Percentiles rank a stretch among this genome's conserved stretches.
Conservation (phyloP, 2,797 vertebrate species). For the Phrynocephalus guinanensis region DNA sequence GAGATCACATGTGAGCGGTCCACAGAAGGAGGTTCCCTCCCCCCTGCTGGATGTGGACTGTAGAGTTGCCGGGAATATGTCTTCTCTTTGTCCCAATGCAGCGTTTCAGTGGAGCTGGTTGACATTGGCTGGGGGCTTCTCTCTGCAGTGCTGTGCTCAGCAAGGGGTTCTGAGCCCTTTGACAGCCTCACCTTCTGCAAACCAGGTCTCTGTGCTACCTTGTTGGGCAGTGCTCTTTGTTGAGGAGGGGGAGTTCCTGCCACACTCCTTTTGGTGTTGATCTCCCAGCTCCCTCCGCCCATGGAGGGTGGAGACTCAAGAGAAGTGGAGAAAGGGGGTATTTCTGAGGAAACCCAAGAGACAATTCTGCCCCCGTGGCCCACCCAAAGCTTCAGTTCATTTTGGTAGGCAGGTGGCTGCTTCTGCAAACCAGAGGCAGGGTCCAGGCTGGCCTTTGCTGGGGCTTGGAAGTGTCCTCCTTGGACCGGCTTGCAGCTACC, state of each 20-base stretch:
- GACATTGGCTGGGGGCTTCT: too few relatives aligned
- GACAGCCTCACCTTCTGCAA: neutral
- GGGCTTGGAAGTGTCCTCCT: neutral
- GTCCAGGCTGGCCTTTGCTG: too few relatives aligned
- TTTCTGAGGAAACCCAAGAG: neutral
- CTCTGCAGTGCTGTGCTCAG: neutral
- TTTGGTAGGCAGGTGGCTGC: neutral
- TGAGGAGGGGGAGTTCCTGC: neutral
- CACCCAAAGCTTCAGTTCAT: neutral
- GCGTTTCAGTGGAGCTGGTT: neutral
- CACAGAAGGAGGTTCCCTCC: too few relatives aligned
- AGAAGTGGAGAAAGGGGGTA: neutral
- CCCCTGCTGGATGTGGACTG: neutral
- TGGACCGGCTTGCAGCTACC: neutral
- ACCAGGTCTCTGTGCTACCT: accelerated
- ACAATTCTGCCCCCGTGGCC: neutral
- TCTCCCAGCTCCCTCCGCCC: neutral
- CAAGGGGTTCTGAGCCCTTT: too few relatives aligned
- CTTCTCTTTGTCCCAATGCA: conserved; percentile 3
- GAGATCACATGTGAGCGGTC: too few relatives aligned
- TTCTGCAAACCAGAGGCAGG: neutral
- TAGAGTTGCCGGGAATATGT: too few relatives aligned
- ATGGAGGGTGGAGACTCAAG: neutral
- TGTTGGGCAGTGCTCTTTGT: neutral
- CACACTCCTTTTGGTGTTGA: accelerated